A percentile compares a stretch with the other conserved stretches of the same genome.
These are phyloP conservation scores for Manis javanica DNA, from an alignment of 2,797 vertebrate species.

Conservation along the genomic window DNA sequence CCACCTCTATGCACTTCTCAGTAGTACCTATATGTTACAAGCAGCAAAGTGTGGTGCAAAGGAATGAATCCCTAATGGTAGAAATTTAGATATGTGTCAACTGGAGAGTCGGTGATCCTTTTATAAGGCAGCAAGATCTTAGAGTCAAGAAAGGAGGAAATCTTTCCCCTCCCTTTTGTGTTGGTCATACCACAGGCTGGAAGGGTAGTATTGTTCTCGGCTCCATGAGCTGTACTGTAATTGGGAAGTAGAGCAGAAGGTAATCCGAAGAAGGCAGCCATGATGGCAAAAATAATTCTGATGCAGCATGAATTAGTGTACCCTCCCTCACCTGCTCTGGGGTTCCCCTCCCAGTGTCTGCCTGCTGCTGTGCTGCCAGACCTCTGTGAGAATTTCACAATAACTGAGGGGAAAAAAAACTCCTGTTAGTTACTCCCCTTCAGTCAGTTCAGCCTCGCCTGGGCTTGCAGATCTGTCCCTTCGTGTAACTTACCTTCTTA, in stretches of 20 bases:
- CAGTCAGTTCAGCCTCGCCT: neutral
- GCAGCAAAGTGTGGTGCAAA: neutral
- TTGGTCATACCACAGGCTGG: neutral
- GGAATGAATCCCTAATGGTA: neutral
- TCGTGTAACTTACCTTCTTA: neutral
- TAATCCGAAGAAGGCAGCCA: slow-evolving; percentile 44
- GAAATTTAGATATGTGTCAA: neutral
- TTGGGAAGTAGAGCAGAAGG: slow-evolving; percentile 79
- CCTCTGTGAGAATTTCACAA: neutral
- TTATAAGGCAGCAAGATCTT: neutral
- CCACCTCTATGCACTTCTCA: neutral
- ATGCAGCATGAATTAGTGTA: neutral
- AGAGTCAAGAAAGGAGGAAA: neutral
- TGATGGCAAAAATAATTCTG: neutral
- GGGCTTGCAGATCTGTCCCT: neutral
- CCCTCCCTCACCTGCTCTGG: neutral
- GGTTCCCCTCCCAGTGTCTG: neutral
- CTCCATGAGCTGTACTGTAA: slow-evolving; percentile 58
- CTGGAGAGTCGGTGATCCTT: neutral
- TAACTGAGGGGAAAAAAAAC: neutral
- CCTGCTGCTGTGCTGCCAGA: neutral
- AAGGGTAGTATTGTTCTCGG: neutral
- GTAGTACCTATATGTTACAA: neutral
- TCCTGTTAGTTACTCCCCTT: neutral
- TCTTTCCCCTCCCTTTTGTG: neutral